phyloP scores from a whole-genome alignment of 2,797 vertebrate genomes.

The Meda fulgida region DNA sequence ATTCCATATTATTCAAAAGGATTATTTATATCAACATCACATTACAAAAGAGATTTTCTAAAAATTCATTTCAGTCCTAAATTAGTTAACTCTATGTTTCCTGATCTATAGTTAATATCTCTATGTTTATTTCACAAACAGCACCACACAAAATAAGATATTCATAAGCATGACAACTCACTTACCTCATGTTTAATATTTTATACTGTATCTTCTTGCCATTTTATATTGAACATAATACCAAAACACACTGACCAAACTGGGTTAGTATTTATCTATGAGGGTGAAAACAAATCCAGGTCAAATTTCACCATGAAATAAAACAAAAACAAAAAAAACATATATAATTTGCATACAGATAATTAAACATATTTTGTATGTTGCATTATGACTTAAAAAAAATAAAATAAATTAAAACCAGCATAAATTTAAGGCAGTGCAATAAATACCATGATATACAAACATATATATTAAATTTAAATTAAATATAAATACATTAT shows the following conservation, averaged over 20 bases:
- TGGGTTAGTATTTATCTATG: background rate
- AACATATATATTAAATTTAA: background rate
- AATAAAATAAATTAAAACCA: background rate
- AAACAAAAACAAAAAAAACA: background rate
- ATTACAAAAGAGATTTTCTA: conserved; percentile 30
- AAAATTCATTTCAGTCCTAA: conserved; percentile 48
- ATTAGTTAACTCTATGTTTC: conserved; percentile 50
- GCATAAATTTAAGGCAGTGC: background rate
- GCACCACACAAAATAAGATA: conserved; percentile 68
- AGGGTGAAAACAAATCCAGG: background rate
- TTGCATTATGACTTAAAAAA: background rate
- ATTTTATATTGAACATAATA: background rate
- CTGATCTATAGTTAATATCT: conserved; percentile 67
- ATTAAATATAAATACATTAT: no score
- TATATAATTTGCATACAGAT: background rate
- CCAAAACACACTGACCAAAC: background rate
- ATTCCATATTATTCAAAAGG: background rate
- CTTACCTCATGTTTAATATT: conserved; percentile 27
- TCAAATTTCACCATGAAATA: background rate
- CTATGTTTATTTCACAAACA: conserved; percentile 70
- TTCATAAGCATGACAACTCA: conserved; percentile 21
- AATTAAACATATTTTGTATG: background rate
- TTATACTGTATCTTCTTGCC: background rate
- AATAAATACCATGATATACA: background rate
- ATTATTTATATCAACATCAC: conserved; percentile 18